phyloP scores from a whole-genome alignment of 2,888 invertebrate genomes.

The Tenthredo scrophulariae region DNA sequence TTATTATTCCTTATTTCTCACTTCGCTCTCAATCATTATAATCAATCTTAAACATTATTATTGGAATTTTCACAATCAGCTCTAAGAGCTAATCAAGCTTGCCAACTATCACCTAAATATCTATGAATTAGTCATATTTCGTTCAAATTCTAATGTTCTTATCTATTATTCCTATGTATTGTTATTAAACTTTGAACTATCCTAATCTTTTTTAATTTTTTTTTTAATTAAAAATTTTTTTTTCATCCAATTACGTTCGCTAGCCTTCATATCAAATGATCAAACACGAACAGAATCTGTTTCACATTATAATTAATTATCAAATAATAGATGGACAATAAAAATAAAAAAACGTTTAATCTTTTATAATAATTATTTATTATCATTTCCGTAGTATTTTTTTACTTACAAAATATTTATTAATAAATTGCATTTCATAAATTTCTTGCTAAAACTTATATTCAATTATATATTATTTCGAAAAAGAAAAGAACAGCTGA shows the following conservation, averaged over 20 bases:
- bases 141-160: neutral
- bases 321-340: neutral
- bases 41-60: neutral
- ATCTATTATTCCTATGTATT: neutral
- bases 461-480: neutral
- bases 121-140: neutral
- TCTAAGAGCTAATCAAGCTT: neutral
- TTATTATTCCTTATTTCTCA: neutral
- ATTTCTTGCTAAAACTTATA: neutral
- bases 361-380: neutral
- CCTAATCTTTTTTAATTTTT: neutral
- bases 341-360: neutral
- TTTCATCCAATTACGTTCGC: neutral
- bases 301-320: neutral
- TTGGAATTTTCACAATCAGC: neutral
- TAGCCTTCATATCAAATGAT: neutral
- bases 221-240: neutral
- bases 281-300: neutral
- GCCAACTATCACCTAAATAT: neutral
- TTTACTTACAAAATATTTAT: neutral
- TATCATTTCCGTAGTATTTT: neutral
- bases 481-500: neutral
- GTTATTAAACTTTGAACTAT: neutral
- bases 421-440: neutral
- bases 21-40: neutral